phyloP scores from a whole-genome alignment of 1,140 invertebrate species.

The Maniola jurtina region DNA sequence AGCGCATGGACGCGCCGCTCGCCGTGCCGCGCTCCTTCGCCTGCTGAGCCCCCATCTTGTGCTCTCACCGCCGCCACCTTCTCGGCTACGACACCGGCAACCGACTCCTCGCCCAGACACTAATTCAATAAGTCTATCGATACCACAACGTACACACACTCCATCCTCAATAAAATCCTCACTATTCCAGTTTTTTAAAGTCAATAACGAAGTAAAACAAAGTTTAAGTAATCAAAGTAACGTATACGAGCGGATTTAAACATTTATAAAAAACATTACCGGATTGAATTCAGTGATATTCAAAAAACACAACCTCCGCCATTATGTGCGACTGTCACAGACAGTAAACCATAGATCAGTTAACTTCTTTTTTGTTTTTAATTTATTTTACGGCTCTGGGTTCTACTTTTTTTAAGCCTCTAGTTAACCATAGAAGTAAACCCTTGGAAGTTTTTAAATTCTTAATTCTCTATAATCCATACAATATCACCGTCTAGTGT shows the following conservation, averaged over 20 bases:
- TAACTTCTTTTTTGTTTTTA: too few species aligned
- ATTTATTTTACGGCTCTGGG: too few species aligned
- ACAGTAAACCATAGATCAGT: too few species aligned
- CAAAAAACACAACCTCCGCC: conserved; percentile 69
- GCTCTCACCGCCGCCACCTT: conserved; percentile 36
- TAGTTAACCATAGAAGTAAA: too few species aligned
- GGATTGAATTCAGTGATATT: conserved; percentile 44
- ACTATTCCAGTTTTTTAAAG: conserved; percentile 25
- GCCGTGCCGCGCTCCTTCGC: conserved; percentile 88
- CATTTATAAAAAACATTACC: conserved; percentile 51
- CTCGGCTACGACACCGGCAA: conserved; percentile 32
- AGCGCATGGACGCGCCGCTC: conserved; percentile 82
- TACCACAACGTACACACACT: conserved; percentile 47
- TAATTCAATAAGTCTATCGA: conserved; percentile 65
- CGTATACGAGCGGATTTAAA: conserved; percentile 25
- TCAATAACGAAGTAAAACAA: conserved; percentile 13
- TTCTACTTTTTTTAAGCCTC: too few species aligned
- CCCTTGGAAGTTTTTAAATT: too few species aligned
- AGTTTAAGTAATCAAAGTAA: conserved; percentile 5
- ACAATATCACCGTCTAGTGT: too few species aligned
- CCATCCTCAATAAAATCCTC: conserved; percentile 41
- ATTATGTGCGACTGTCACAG: conserved; percentile 50
- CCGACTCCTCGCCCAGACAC: conserved; percentile 39
- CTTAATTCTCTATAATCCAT: too few species aligned
- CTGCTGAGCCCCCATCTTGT: conserved; percentile 91